phyloP scores from a whole-genome alignment of 2,113 vertebrate species.

The Buteo buteo region DNA sequence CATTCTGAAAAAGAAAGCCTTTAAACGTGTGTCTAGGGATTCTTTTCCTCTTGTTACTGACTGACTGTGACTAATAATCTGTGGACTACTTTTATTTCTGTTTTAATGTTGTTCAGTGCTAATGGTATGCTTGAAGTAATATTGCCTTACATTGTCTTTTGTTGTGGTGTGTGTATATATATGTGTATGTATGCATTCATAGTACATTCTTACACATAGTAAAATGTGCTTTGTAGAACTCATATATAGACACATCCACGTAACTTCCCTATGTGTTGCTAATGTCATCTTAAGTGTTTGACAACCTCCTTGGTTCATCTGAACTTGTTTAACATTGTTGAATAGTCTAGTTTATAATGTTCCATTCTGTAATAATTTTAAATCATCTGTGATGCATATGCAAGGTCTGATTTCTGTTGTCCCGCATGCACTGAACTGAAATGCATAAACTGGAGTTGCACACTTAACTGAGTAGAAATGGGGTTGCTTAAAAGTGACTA shows the following conservation, averaged over 20 bases:
- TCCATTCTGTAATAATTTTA: background rate
- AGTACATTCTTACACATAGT: background rate
- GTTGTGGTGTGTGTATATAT: background rate
- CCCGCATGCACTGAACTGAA: background rate
- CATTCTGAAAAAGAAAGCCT: background rate
- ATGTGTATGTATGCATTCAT: background rate
- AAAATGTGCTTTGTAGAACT: background rate
- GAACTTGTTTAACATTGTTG: background rate
- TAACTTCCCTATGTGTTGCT: background rate
- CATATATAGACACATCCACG: fast-evolving
- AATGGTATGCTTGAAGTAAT: background rate
- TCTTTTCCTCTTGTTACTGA: background rate
- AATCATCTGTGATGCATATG: background rate
- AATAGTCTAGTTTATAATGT: background rate
- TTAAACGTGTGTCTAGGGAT: background rate
- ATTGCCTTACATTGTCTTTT: background rate
- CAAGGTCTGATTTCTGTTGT: background rate
- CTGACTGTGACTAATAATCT: background rate
- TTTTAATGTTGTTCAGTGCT: background rate
- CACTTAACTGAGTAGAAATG: background rate
- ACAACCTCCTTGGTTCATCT: background rate
- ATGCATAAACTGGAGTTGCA: background rate
- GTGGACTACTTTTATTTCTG: background rate
- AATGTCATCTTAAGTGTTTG: background rate
- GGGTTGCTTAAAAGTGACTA: background rate